Evolutionary conservation across 1,140 invertebrate species (phyloP).

Genomic region (Diorhabda carinulata): DNA sequence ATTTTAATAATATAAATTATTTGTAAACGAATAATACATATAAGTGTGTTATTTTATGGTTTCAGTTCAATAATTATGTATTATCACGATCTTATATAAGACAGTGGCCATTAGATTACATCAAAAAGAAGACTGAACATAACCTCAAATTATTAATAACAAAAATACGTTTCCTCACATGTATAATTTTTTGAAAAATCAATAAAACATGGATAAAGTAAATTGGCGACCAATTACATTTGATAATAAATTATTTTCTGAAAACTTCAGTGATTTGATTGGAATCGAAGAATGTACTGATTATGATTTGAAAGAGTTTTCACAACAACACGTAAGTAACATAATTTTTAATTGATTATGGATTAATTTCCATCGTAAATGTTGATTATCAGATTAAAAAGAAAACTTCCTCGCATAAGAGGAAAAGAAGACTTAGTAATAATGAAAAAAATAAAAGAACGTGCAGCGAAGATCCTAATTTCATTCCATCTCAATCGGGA

Average conservation of each 20-base stretch:
- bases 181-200: background rate
- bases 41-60: no score
- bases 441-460: constrained; percentile 17
- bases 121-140: no score
- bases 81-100: no score
- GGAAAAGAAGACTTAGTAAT: constrained; percentile 10
- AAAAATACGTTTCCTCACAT: background rate
- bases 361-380: background rate
- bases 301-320: constrained; percentile 51
- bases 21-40: no score
- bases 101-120: no score
- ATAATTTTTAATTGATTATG: constrained; percentile 1
- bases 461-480: constrained; percentile 3
- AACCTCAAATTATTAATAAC: no score
- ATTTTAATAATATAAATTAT: no score
- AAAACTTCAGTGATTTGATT: constrained; percentile 54
- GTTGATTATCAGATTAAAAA: background rate
- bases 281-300: constrained; percentile 61
- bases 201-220: background rate
- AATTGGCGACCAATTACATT: constrained; percentile 56
- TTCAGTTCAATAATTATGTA: no score
- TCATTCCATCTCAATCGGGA: constrained; percentile 27
- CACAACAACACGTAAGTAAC: constrained; percentile 14
- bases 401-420: background rate
- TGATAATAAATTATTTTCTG: constrained; percentile 50